Evolutionary conservation across 2,888 invertebrate species (phyloP), one percentile per base, ranked within the genome.

Genomic region (Lamellibrachia columna): DNA sequence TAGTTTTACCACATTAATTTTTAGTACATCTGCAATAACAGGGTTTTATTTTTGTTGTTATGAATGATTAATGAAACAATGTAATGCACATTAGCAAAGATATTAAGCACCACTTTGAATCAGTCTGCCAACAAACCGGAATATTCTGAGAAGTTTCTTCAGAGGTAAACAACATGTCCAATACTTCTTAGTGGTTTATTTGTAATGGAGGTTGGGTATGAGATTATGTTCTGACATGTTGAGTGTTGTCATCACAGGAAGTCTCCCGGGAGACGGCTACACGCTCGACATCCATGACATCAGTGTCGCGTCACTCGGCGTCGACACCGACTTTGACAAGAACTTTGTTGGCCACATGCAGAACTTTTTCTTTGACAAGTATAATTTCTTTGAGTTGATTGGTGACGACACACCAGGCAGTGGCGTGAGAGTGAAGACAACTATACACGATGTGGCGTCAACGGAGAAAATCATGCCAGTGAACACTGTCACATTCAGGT

Each of bases 341-440:
- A 53, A 9, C 60, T 94, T 94, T 92, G 91, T 93, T 52, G 94
- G 94, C 7, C 92, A 92, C 93, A 93, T 94, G 93, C 93, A 93
- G 92, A 94, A 94, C 94, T 93, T 94, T 91, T 55, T 92, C 92
- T 90, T 94, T 90, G 90, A 94, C 91, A 93, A 93, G 90, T 15
- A 90, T 92, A 91, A 92, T 90, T 91, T 94, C 92, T 92, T 94
- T 28, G 93, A 93, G 90, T 90, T 92, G 90, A 55, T 92, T 52
- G 91, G 90, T 3, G 3, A 53, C 22, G 8, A n/a, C 58, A 52
- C 92, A 52, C 52, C 92, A 40, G 91, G 90, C 52, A 91, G 90
- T 53, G 55, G 53, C 91, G 53, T 93, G 53, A 90, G 60, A 55
- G 75, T 75, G 22, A 2, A 22, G n/a, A 22, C 75, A 75, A 22